Base-by-base conservation (phyloP, 2,888 invertebrate species). In the Cheilosia vulpina region DNA sequence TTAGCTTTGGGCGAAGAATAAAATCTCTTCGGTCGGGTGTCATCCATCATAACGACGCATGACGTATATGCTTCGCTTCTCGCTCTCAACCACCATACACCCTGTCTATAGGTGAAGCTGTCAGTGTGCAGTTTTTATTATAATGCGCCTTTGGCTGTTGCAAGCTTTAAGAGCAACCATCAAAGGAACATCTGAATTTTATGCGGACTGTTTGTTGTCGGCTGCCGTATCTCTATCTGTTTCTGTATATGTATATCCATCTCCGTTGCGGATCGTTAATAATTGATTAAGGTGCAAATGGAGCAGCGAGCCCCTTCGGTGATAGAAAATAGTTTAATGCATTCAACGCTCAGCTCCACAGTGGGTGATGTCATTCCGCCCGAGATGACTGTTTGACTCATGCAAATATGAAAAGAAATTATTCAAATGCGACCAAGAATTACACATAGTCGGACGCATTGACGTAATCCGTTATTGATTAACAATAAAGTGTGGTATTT, bases 221-320 rank as follows among this genome's bases (percentile, higher is more conserved):
- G 65, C 38, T 65, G 78, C 50, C 72, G 45, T 38, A 17, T 17
- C 17, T 45, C 6, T 6, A 17, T 45, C 45, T 9, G 2, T 31
- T 6, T 43, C 7, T 17, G 27, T 27, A 7, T 6, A 6, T 27
- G 6, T 27, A 71, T 62, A 69, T 71, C 79, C 60, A 71, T 75
- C 66, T 76, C 76, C 84, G 76, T 80, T 85, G 84, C 76, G 66
- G 75, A 76, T 85, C 71, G 80, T 80, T 85, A 80, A 85, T 80
- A 85, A 85, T 85, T 80, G 66, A 85, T 85, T 71, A 80, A 85
- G 84, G 84, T 85, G 84, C 84, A 85, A 85, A 85, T 85, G 80
- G 71, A 80, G 71, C 84, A 71, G 62, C 38, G 11, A 83, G 50
- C 65, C 77, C 77, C 71, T 82, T 50, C 53, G 73, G 41, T 76